Conservation (phyloP, 2,797 vertebrate species). For the Esox lucius region DNA sequence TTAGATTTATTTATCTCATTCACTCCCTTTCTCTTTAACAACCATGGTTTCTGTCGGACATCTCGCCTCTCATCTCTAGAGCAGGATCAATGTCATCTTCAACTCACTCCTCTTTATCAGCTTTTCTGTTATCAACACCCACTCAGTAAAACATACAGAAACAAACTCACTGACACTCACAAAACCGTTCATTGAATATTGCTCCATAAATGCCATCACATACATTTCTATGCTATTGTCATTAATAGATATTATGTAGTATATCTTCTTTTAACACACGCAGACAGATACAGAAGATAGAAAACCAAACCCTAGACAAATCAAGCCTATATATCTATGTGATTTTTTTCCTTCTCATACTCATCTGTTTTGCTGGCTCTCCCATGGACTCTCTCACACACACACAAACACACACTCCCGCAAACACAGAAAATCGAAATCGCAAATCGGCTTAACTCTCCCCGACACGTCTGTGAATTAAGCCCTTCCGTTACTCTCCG, state of each 20-base stretch:
- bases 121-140: neutral
- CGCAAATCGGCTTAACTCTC: slow-evolving; percentile 76
- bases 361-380: slow-evolving; percentile 37
- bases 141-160: neutral
- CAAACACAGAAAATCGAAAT: slow-evolving; percentile 76
- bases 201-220: slow-evolving; percentile 44
- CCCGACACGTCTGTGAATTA: slow-evolving; percentile 75
- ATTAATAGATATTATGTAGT: slow-evolving; percentile 16
- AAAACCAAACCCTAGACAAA: slow-evolving; percentile 43
- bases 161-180: slow-evolving; percentile 22
- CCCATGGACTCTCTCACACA: slow-evolving; percentile 25
- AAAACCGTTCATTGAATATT: slow-evolving; percentile 30
- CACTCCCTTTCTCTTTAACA: neutral
- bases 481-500: slow-evolving; percentile 69
- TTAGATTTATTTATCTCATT: neutral
- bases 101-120: slow-evolving; percentile 11
- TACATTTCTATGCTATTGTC: slow-evolving; percentile 37
- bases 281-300: neutral
- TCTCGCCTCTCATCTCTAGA: neutral
- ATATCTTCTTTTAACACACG: slow-evolving; percentile 17
- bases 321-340: neutral
- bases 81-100: slow-evolving; percentile 18
- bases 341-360: neutral
- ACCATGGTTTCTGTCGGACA: neutral
- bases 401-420: slow-evolving; percentile 61